Percentiles rank a stretch among this genome's conserved stretches.
Evolutionary conservation across 2,113 vertebrate species (phyloP).

Genomic region (Sander vitreus): DNA sequence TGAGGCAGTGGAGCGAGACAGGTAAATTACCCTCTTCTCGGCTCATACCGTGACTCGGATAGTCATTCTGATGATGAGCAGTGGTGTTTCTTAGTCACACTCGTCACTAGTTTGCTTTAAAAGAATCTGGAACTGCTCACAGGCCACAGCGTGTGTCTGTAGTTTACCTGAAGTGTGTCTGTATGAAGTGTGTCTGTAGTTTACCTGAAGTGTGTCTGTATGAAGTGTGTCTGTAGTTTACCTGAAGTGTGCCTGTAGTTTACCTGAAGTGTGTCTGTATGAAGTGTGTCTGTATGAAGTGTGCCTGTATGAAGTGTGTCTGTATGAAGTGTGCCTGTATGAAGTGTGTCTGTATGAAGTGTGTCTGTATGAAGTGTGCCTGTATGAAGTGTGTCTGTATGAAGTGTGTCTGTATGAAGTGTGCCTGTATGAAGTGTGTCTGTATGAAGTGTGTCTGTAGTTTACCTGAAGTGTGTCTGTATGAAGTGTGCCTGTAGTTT

Average conservation of each 20-base stretch:
- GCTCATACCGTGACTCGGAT: conserved; percentile 26
- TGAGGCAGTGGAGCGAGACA: conserved; percentile 20
- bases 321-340: too few relatives aligned
- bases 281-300: too few relatives aligned
- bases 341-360: too few relatives aligned
- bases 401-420: too few relatives aligned
- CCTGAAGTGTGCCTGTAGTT: conserved; percentile 93
- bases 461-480: too few relatives aligned
- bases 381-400: too few relatives aligned
- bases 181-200: too few relatives aligned
- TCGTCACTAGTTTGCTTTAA: conserved; percentile 1
- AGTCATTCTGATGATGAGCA: conserved; percentile 32
- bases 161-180: conserved; percentile 91
- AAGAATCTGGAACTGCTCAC: not conserved
- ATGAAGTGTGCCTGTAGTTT: conserved; percentile 1
- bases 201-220: conserved; percentile 76
- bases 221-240: conserved; percentile 57
- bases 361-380: too few relatives aligned
- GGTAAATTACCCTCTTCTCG: conserved; percentile 32
- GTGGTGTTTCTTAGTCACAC: conserved; percentile 3
- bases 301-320: too few relatives aligned
- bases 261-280: too few relatives aligned
- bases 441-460: too few relatives aligned
- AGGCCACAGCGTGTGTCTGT: not conserved
- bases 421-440: too few relatives aligned